These are phyloP conservation scores for Esox lucius DNA, from an alignment of 2,797 vertebrate species.

Conservation along the genomic window DNA sequence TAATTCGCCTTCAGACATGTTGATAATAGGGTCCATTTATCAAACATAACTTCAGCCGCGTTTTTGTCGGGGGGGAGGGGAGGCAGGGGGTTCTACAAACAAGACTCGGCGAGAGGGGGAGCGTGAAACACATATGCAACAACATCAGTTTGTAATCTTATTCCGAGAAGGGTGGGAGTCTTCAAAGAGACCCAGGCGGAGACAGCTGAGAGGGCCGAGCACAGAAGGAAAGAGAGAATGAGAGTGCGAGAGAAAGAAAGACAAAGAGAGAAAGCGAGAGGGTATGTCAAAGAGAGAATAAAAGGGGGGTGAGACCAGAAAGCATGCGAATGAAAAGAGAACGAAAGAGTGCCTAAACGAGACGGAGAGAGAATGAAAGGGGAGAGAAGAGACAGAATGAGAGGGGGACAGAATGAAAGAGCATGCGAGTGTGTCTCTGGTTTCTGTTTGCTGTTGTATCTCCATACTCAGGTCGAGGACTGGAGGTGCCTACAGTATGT, in stretches of 20 bases:
- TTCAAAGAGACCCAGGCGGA: not conserved
- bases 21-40: slow-evolving; percentile 51
- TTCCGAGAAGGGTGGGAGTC: not conserved
- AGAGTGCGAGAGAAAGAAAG: not conserved
- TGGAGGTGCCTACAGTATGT: too few relatives aligned
- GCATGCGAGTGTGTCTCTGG: not conserved
- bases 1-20: slow-evolving; percentile 45
- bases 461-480: not conserved
- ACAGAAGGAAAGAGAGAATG: slow-evolving; percentile 25
- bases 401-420: not conserved
- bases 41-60: slow-evolving; percentile 20
- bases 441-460: slow-evolving; percentile 4
- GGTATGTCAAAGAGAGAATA: slow-evolving; percentile 2
- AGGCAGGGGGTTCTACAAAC: slow-evolving; percentile 12
- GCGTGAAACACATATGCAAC: slow-evolving; percentile 33
- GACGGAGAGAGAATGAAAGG: not conserved
- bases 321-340: not conserved
- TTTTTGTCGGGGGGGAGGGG: slow-evolving; percentile 8
- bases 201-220: slow-evolving; percentile 20
- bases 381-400: not conserved
- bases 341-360: not conserved
- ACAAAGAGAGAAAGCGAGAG: not conserved
- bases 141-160: slow-evolving; percentile 38
- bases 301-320: not conserved
- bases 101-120: slow-evolving; percentile 26